Evolutionary conservation across 2,797 vertebrate species (phyloP).

Genomic region (Megaceryle alcyon): DNA sequence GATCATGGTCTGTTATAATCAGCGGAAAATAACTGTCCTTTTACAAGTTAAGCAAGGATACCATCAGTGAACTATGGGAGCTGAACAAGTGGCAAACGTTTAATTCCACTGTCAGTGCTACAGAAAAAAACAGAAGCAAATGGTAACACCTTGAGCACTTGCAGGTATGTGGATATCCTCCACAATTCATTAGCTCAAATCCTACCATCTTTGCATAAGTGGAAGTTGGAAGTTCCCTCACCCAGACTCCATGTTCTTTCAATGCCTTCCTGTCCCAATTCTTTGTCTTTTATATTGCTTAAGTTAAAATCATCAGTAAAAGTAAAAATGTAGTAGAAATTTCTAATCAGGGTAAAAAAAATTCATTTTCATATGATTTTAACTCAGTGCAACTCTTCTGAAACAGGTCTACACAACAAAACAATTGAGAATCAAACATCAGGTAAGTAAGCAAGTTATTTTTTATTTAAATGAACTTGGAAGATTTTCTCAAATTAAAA

Average conservation of each 20-base stretch:
- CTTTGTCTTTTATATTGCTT: not conserved
- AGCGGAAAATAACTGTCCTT: not conserved
- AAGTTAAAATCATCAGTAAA: not conserved
- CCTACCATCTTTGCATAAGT: not conserved
- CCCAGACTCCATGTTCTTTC: not conserved
- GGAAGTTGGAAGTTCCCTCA: not conserved
- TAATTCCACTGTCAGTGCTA: not conserved
- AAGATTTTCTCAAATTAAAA: conserved; percentile 69
- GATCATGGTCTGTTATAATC: not conserved
- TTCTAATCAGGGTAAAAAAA: not conserved
- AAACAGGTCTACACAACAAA: not conserved
- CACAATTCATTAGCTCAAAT: not conserved
- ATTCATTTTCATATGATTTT: not conserved
- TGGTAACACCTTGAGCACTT: not conserved
- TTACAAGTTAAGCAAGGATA: not conserved
- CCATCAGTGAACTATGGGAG: not conserved
- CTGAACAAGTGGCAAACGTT: not conserved
- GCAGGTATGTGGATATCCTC: not conserved
- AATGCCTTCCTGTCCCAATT: not conserved
- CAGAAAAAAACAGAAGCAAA: not conserved
- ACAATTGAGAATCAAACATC: not conserved
- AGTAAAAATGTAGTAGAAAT: not conserved
- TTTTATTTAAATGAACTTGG: conserved; percentile 73
- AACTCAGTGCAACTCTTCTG: not conserved
- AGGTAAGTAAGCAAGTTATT: conserved; percentile 48